Percentiles rank a stretch among this genome's conserved stretches.
Conservation (phyloP, 1,140 invertebrate species). For the Ganaspis sp. region DNA sequence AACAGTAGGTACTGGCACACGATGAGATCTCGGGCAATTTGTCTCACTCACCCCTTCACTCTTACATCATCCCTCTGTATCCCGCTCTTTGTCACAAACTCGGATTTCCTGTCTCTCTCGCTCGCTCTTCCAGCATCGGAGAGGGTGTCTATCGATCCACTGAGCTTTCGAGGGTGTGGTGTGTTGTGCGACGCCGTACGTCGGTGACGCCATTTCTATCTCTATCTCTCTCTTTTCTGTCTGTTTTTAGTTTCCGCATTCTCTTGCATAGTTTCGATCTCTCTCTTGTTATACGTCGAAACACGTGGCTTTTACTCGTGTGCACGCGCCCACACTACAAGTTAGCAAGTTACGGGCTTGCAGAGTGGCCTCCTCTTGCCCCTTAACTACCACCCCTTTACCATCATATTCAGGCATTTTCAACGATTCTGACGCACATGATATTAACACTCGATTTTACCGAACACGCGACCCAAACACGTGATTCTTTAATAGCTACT, state of each 20-base stretch:
- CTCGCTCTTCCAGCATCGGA: constrained; percentile 55
- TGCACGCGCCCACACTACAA: constrained; percentile 30
- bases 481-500: constrained; percentile 36
- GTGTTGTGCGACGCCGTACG: constrained; percentile 59
- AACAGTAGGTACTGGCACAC: constrained; percentile 36
- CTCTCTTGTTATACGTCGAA: constrained; percentile 39
- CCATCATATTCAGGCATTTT: background rate
- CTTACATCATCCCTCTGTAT: constrained; percentile 42
- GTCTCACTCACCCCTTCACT: constrained; percentile 56
- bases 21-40: constrained; percentile 70
- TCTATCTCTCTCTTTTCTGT: constrained; percentile 30
- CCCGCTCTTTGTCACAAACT: constrained; percentile 49
- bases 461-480: constrained; percentile 45
- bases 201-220: constrained; percentile 56
- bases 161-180: constrained; percentile 69
- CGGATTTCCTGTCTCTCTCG: constrained; percentile 69
- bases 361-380: constrained; percentile 22
- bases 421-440: constrained; percentile 17
- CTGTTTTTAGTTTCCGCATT: constrained; percentile 27
- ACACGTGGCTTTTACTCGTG: constrained; percentile 58
- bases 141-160: constrained; percentile 69
- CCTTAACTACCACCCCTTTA: background rate
- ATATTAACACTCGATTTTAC: constrained; percentile 37
- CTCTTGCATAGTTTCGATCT: no score
- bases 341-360: constrained; percentile 39